Evolutionary conservation across 2,888 invertebrate species (phyloP).

Genomic region (Drosophila leonis): DNA sequence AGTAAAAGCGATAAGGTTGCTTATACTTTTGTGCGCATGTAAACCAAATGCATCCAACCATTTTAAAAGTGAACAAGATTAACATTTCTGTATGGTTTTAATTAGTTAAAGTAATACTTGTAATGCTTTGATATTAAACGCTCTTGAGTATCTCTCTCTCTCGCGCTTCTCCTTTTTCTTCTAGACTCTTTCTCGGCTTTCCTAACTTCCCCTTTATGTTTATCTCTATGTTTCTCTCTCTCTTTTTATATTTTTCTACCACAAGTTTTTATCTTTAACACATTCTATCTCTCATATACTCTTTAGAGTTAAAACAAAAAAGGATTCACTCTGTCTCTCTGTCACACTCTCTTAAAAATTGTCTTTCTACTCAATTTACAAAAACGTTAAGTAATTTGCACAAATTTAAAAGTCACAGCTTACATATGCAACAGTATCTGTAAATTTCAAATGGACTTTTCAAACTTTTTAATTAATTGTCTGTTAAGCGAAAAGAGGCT

Average conservation of each 20-base stretch:
- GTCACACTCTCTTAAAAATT: no score
- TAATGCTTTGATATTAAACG: not conserved
- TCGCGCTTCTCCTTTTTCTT: not conserved
- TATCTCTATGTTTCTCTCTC: not conserved
- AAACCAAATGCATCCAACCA: not conserved
- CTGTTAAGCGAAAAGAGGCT: not conserved
- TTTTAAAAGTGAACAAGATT: not conserved
- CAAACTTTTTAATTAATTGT: constrained; percentile 9
- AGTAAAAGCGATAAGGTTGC: not conserved
- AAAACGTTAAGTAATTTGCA: no score
- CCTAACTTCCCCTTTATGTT: no score
- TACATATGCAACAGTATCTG: not conserved
- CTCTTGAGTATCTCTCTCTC: not conserved
- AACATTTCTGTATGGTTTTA: not conserved
- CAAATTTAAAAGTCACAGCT: no score
- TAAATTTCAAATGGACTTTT: not conserved
- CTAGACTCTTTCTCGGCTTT: not conserved
- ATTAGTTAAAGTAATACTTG: not conserved
- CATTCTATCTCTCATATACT: no score
- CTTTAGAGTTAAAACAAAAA: no score
- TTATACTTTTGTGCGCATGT: not conserved
- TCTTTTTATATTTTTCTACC: no score
- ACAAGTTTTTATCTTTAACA: no score
- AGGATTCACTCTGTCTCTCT: no score
- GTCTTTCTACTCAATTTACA: no score